Evolutionary conservation across 2,888 invertebrate species (phyloP).

Genomic region (Leptogaster cylindrica): DNA sequence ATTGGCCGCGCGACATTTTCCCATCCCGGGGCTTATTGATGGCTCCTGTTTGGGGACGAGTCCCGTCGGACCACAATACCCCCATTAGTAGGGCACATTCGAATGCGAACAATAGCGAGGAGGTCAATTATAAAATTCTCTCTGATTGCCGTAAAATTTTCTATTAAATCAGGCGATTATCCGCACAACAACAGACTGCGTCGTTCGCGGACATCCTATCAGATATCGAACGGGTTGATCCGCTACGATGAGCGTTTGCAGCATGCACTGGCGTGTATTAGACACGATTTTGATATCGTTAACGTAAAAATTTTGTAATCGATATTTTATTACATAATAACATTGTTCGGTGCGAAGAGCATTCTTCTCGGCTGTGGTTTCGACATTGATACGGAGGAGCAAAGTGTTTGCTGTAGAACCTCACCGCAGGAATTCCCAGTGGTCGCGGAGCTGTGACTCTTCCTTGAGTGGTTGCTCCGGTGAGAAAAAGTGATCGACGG

Average conservation of each 20-base stretch:
- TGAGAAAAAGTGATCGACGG: too few species aligned
- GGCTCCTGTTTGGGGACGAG: background rate
- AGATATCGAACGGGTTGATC: background rate
- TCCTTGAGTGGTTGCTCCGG: too few species aligned
- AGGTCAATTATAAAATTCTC: slow-evolving; percentile 14
- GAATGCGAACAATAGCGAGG: background rate
- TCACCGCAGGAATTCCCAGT: too few species aligned
- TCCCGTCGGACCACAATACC: background rate
- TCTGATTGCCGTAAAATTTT: slow-evolving; percentile 8
- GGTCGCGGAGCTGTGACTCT: too few species aligned
- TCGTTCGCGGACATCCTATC: background rate
- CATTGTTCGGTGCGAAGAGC: background rate
- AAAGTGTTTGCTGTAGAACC: too few species aligned
- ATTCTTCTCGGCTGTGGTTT: background rate
- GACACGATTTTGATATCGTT: slow-evolving; percentile 14
- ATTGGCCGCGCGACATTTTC: background rate
- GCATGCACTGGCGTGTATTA: background rate
- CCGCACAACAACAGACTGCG: background rate
- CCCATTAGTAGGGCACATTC: slow-evolving; percentile 13
- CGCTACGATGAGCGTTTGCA: background rate
- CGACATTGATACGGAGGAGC: too few species aligned
- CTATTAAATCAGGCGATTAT: background rate
- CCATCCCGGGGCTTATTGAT: background rate
- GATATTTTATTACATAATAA: slow-evolving; percentile 44
- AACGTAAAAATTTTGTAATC: slow-evolving; percentile 41